A percentile compares a stretch with the other conserved stretches of the same genome.
Conservation (phyloP, 2,888 invertebrate genomes). For the Cecidostiba fungosa region DNA sequence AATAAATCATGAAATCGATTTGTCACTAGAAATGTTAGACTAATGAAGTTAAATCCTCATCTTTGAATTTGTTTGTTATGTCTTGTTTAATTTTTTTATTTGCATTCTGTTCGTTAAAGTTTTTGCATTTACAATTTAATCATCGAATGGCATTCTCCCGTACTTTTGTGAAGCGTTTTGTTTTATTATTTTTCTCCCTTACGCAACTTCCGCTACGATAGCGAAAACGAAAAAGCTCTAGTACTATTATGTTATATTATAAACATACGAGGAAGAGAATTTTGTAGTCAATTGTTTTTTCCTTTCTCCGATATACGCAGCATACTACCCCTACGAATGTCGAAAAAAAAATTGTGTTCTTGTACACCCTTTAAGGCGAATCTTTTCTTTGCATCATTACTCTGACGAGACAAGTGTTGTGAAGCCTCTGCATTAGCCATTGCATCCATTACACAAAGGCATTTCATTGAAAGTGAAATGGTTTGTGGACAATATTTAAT, state of each 20-base stretch:
- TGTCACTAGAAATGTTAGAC: conserved; percentile 47
- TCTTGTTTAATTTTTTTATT: conserved; percentile 58
- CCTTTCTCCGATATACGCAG: conserved; percentile 36
- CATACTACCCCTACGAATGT: conserved; percentile 8
- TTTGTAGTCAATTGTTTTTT: conserved; percentile 59
- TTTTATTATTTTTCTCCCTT: conserved; percentile 12
- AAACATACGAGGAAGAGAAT: conserved; percentile 50
- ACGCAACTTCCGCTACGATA: conserved; percentile 9
- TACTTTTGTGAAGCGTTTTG: conserved; percentile 31
- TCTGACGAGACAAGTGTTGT: conserved; percentile 57
- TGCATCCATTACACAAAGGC: background rate
- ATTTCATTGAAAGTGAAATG: background rate
- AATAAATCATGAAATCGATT: conserved; percentile 48
- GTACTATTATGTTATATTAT: conserved; percentile 39
- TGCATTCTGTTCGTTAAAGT: conserved; percentile 59
- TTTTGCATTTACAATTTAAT: conserved; percentile 59
- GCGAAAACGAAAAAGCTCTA: conserved; percentile 38
- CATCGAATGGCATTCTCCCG: conserved; percentile 42
- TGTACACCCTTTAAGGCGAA: conserved; percentile 45
- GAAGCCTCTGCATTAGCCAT: conserved; percentile 54
- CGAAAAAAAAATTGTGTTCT: conserved; percentile 51
- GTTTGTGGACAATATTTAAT: background rate
- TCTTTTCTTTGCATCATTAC: conserved; percentile 56
- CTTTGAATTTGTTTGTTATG: conserved; percentile 56
- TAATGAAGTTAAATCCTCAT: conserved; percentile 52